Evolutionary conservation across 1,140 invertebrate species (phyloP), one percentile per base, ranked within the genome.

Genomic region (Reticulitermes speratus): DNA sequence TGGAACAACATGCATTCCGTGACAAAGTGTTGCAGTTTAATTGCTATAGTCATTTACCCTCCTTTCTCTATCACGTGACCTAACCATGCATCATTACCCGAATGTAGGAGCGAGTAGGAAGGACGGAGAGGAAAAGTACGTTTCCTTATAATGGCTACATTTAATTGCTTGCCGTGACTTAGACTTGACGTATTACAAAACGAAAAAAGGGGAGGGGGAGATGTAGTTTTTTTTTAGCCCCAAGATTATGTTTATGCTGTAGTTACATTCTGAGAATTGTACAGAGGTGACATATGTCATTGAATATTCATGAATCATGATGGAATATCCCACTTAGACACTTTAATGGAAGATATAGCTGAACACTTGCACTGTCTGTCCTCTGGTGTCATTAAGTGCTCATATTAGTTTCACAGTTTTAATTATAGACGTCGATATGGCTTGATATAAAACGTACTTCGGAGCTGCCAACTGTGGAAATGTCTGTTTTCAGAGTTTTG

Each of bases 91-190:
- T 75, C 65, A 75, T 75, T 75, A 75, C 65, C 65, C 25, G 65
- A 75, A 75, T 75, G 65, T 75, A 75, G 65, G 16, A 75, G 65
- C n/a, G 65, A 75, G 65, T 75, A 25, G n/a, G 65, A 30, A 30
- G 25, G 65, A 11, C 5, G 65, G 25, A 75, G 30, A 75, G n/a
- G 25, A 30, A 75, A 38, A 75, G 30, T 69, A n/a, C n/a, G n/a
- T 75, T 75, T 75, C 65, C 65, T 75, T 75, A 75, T 75, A 75
- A 75, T 30, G 65, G n/a, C n/a, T 30, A n/a, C 65, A 75, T 75
- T 75, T 75, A 75, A 75, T 75, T 75, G 65, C 65, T 75, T 75
- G 65, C 65, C 65, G 65, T 75, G 65, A 75, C 65, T 75, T 75
- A 75, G 65, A 25, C 65, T n/a, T 75, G 25, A 75, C 7, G 65